phyloP scores from a whole-genome alignment of 2,888 invertebrate species.

The Drosophila birchii region DNA sequence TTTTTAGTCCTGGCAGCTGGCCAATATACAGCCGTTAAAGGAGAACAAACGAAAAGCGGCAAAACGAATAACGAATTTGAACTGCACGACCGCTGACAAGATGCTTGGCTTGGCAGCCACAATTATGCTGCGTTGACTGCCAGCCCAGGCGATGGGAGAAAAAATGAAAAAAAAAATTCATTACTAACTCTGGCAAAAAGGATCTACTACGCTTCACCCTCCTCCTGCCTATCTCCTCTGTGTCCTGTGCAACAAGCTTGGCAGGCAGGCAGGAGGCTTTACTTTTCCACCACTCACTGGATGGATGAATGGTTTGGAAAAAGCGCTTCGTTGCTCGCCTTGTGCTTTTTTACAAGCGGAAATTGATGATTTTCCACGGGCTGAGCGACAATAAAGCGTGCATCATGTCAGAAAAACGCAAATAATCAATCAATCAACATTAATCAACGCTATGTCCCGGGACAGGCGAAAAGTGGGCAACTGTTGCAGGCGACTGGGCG shows the following conservation, averaged over 20 bases:
- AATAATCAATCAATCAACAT: slow-evolving; percentile 82
- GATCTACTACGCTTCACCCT: background rate
- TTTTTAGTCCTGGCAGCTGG: slow-evolving; percentile 62
- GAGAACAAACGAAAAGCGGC: slow-evolving; percentile 25
- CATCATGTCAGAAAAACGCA: slow-evolving; percentile 78
- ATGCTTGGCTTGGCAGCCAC: slow-evolving; percentile 61
- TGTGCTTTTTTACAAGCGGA: slow-evolving; percentile 78
- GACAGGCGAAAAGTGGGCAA: slow-evolving; percentile 43
- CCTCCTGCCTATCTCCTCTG: background rate
- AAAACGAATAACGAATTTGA: slow-evolving; percentile 48
- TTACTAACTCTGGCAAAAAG: slow-evolving; percentile 50
- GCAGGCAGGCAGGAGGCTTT: slow-evolving; percentile 39
- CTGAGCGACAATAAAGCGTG: slow-evolving; percentile 75
- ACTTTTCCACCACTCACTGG: slow-evolving; percentile 39
- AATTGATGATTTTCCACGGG: slow-evolving; percentile 78
- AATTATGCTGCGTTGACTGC: slow-evolving; percentile 60
- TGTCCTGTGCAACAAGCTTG: slow-evolving; percentile 37
- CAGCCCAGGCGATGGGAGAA: slow-evolving; percentile 41
- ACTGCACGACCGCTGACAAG: slow-evolving; percentile 54
- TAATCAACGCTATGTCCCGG: slow-evolving; percentile 65
- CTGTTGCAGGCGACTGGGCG: slow-evolving; percentile 51
- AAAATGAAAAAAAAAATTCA: slow-evolving; percentile 66
- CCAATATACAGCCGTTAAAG: slow-evolving; percentile 54
- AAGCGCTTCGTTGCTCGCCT: slow-evolving; percentile 63
- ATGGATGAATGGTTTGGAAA: slow-evolving; percentile 32